Evolutionary conservation across 2,888 invertebrate species (phyloP).

Genomic region (Neria commutata): DNA sequence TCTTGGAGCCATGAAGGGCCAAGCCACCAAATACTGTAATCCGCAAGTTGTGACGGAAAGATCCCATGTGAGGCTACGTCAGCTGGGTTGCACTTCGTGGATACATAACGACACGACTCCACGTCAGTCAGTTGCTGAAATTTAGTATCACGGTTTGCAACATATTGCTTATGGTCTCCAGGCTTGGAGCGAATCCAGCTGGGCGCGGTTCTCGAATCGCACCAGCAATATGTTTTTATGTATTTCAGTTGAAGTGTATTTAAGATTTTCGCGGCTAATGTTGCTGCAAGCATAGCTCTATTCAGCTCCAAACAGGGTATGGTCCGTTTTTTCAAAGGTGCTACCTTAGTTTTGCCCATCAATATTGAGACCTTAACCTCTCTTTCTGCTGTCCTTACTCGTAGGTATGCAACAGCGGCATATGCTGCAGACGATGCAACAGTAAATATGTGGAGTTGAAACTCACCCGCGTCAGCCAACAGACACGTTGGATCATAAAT

Average conservation of each 20-base stretch:
- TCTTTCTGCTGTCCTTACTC: not conserved
- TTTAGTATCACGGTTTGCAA: constrained; percentile 8
- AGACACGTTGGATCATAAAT: not conserved
- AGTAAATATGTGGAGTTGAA: not conserved
- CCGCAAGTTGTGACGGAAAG: constrained; percentile 13
- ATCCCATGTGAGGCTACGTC: constrained; percentile 9
- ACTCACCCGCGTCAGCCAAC: not conserved
- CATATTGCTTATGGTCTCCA: constrained; percentile 10
- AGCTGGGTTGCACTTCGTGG: constrained; percentile 7
- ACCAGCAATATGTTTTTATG: constrained; percentile 1
- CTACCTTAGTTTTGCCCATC: not conserved
- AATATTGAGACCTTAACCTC: not conserved
- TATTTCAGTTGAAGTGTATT: not conserved
- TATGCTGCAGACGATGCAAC: not conserved
- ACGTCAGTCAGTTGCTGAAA: constrained; percentile 9
- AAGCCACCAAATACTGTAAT: constrained; percentile 14
- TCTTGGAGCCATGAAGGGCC: constrained; percentile 16
- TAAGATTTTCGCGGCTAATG: not conserved
- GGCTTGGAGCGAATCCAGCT: constrained; percentile 15
- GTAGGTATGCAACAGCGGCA: not conserved
- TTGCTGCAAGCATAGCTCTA: not conserved
- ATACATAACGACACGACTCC: not conserved
- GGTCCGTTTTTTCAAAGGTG: not conserved
- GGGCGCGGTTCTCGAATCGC: constrained; percentile 6
- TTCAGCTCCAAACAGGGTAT: not conserved